Evolutionary conservation across 2,888 invertebrate species (phyloP).

Genomic region (Agelastica alni): DNA sequence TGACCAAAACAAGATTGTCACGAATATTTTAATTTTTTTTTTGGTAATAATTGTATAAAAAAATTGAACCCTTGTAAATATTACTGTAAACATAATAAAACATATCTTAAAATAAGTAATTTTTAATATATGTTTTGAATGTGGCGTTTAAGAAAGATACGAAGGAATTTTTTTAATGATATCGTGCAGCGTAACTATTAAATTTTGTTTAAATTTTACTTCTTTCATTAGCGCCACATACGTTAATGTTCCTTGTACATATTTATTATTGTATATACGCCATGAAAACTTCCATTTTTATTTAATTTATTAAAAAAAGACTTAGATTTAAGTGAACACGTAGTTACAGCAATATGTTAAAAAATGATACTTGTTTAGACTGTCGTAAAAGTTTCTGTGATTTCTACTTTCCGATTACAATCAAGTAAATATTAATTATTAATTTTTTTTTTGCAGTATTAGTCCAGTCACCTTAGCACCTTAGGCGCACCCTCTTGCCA

Average conservation of each 20-base stretch:
- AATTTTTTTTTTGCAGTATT: no score
- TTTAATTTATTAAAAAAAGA: constrained; percentile 35
- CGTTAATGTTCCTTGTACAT: constrained; percentile 38
- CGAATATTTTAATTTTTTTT: no score
- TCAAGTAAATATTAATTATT: no score
- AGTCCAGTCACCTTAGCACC: no score
- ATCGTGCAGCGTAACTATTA: no score
- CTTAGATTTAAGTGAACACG: constrained; percentile 34
- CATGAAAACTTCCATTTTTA: constrained; percentile 38
- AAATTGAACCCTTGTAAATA: no score
- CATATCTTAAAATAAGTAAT: constrained; percentile 26
- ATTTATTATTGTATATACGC: constrained; percentile 40
- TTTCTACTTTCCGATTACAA: not conserved
- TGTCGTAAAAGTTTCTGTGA: not conserved
- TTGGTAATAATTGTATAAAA: no score
- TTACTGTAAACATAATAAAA: no score
- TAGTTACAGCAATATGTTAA: constrained; percentile 51
- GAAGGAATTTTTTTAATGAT: not conserved
- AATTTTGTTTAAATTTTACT: not conserved
- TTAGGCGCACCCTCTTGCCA: no score
- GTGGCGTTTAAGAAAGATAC: not conserved
- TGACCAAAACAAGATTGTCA: no score
- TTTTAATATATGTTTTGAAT: constrained; percentile 19
- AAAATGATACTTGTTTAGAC: constrained; percentile 46
- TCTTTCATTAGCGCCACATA: not conserved